phyloP scores from a whole-genome alignment of 2,113 vertebrate species.

The Odontesthes bonariensis region DNA sequence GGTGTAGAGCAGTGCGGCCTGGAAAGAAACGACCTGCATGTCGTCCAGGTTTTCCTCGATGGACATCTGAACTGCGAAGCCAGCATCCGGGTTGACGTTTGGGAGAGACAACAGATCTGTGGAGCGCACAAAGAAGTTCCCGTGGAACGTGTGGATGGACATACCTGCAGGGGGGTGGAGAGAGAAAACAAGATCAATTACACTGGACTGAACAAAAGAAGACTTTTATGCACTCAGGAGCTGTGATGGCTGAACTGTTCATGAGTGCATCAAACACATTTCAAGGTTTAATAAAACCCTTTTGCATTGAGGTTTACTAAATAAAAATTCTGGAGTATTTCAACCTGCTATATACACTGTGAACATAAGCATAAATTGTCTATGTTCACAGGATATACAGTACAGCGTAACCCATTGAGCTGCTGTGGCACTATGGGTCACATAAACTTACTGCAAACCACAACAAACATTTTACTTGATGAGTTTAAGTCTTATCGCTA shows the following conservation, averaged over 20 bases:
- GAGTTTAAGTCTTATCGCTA: too few species aligned
- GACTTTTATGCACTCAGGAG: neutral
- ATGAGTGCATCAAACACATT: neutral
- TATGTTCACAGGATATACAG: too few species aligned
- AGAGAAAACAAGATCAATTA: neutral
- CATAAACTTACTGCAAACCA: neutral
- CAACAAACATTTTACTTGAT: neutral
- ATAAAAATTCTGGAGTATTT: neutral
- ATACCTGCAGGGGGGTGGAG: constrained; percentile 83
- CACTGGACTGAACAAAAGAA: neutral
- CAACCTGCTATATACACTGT: neutral
- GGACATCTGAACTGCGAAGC: constrained; percentile 97
- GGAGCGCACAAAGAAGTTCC: constrained; percentile 97
- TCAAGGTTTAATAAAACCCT: neutral
- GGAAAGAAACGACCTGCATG: constrained; percentile 94
- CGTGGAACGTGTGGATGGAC: constrained; percentile 99
- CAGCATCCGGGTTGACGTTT: constrained; percentile 96
- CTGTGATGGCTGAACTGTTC: neutral
- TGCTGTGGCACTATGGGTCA: too few species aligned
- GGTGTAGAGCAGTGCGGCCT: constrained; percentile 96
- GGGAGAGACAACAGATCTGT: constrained; percentile 95
- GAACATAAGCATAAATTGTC: too few species aligned
- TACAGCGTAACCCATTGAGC: too few species aligned
- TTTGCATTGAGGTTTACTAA: neutral
- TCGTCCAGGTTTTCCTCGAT: constrained; percentile 95